Evolutionary conservation across 2,797 vertebrate species (phyloP).

Genomic region (Delichon dasypus): DNA sequence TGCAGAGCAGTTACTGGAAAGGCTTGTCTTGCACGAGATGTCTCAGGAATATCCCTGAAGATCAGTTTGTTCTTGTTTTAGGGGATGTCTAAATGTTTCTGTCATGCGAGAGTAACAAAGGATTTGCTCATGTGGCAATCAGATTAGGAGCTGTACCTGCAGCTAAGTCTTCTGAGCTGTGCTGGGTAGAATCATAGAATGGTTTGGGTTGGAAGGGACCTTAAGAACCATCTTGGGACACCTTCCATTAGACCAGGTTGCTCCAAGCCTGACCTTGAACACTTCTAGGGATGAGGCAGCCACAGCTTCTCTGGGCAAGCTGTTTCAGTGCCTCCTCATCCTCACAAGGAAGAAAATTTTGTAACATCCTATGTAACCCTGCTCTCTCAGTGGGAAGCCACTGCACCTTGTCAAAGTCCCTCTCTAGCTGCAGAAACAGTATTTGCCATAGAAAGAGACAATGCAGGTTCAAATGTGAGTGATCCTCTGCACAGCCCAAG

Average conservation of each 20-base stretch:
- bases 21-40: not conserved
- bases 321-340: not conserved
- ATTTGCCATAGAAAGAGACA: rapidly evolving
- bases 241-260: not conserved
- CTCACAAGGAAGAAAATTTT: not conserved
- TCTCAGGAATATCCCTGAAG: not conserved
- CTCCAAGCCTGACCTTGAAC: not conserved
- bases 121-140: not conserved
- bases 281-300: not conserved
- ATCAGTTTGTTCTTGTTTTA: not conserved
- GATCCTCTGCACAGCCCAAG: not conserved
- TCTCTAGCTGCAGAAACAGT: not conserved
- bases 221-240: not conserved
- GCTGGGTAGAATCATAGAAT: not conserved
- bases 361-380: not conserved
- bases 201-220: not conserved
- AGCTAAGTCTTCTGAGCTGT: not conserved
- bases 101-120: not conserved
- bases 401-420: not conserved
- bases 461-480: not conserved
- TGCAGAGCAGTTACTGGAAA: not conserved
- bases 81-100: not conserved
- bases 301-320: not conserved
- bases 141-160: not conserved
- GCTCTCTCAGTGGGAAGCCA: not conserved